Conservation (phyloP, 30 jellyfish, hydroid and myxozoan species). For the Aurelia sp. region DNA sequence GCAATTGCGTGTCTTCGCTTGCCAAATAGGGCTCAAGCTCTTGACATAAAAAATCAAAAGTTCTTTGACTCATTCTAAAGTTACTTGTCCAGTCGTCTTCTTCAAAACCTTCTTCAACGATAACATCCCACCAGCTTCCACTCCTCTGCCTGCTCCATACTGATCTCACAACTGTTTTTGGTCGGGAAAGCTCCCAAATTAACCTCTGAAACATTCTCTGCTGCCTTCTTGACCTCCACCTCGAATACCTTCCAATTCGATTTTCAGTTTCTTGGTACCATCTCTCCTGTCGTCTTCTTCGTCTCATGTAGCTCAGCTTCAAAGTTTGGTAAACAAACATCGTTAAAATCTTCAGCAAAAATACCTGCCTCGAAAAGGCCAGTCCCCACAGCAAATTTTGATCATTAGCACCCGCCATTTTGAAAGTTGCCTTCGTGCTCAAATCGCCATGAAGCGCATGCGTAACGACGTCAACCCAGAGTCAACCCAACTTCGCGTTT, state of each 20-base stretch:
- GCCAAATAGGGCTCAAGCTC: constrained; percentile 37
- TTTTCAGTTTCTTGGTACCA: constrained; percentile 25
- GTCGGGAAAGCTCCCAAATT: too few relatives aligned
- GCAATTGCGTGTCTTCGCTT: constrained; percentile 17
- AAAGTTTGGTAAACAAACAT: constrained; percentile 4
- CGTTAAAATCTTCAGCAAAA: constrained; percentile 18
- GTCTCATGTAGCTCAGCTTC: constrained; percentile 18
- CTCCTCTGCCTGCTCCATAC: constrained; percentile 21
- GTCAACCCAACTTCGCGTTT: too few relatives aligned
- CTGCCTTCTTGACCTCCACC: constrained; percentile 55
- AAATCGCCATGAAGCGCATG: constrained; percentile 41
- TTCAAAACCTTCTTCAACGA: constrained; percentile 1
- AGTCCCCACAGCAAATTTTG: constrained; percentile 43
- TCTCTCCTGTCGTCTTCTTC: constrained; percentile 37
- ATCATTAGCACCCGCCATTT: constrained; percentile 60
- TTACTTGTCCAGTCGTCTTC: constrained; percentile 28
- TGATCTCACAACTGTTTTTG: constrained; percentile 21
- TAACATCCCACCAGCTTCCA: constrained; percentile 39
- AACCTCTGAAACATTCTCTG: too few relatives aligned
- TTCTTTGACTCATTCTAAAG: constrained; percentile 26
- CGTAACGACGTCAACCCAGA: constrained; percentile 49
- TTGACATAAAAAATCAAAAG: not conserved
- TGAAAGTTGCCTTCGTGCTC: constrained; percentile 9
- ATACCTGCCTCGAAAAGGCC: constrained; percentile 25
- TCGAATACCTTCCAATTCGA: constrained; percentile 19